Percentiles rank a stretch among this genome's conserved stretches.
Evolutionary conservation across 2,797 vertebrate genomes (phyloP).

Genomic region (Anguilla pacifica): DNA sequence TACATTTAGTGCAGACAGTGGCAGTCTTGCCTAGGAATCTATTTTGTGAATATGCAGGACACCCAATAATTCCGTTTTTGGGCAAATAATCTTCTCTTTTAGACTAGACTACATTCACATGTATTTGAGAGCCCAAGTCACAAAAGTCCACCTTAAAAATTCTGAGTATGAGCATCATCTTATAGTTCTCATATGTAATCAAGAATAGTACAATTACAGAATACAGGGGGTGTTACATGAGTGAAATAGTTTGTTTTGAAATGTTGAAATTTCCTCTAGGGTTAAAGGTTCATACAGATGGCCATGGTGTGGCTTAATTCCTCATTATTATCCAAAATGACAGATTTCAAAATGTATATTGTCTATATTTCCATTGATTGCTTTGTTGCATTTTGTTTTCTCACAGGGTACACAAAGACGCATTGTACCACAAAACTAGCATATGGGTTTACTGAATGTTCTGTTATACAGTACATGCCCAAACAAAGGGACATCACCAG

Average conservation of each 20-base stretch:
- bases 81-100: neutral
- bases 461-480: neutral
- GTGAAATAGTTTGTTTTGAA: neutral
- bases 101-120: neutral
- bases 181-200: neutral
- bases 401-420: neutral
- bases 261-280: neutral
- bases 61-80: neutral
- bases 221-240: neutral
- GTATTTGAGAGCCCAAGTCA: neutral
- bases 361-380: too few species aligned
- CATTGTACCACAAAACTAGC: neutral
- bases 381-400: too few species aligned
- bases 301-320: neutral
- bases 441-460: too few species aligned
- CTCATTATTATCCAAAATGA: neutral
- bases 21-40: conserved; percentile 5
- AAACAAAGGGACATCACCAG: neutral
- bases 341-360: too few species aligned
- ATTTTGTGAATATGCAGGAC: conserved; percentile 12
- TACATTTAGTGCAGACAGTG: conserved; percentile 3
- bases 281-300: neutral
- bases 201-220: neutral
- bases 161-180: neutral
- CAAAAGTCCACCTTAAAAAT: neutral